These are phyloP conservation scores for Ptychobarbus kaznakovi DNA, from an alignment of 2,797 vertebrate genomes.

Conservation along the genomic window DNA sequence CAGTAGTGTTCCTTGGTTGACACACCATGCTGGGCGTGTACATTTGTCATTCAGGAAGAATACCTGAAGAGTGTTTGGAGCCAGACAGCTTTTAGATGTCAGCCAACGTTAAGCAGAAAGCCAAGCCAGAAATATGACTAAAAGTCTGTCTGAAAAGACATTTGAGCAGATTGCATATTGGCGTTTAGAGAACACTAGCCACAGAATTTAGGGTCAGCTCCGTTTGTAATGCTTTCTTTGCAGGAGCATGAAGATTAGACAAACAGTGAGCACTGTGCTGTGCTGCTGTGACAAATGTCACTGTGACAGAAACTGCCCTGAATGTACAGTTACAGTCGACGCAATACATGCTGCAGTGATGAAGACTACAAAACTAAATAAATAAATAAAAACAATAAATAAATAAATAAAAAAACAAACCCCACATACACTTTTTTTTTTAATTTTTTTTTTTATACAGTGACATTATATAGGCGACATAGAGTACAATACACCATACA, in stretches of 20 bases:
- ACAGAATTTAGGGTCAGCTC: neutral
- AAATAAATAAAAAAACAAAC: neutral
- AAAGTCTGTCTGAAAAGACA: neutral
- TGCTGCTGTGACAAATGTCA: slow-evolving; percentile 14
- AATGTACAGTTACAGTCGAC: neutral
- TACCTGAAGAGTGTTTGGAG: neutral
- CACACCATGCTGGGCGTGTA: neutral
- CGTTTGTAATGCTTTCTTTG: slow-evolving; percentile 2
- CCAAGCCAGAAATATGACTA: neutral
- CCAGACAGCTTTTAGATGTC: slow-evolving; percentile 4
- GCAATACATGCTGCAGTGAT: neutral
- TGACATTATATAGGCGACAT: too few species aligned
- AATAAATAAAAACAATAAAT: neutral
- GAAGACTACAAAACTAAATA: neutral
- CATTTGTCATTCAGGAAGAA: neutral
- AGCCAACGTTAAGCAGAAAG: neutral
- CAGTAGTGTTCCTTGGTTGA: neutral
- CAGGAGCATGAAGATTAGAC: slow-evolving; percentile 12
- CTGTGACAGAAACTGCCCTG: neutral
- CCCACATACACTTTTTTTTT: too few species aligned
- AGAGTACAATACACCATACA: too few species aligned
- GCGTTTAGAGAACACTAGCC: neutral
- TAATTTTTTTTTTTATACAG: too few species aligned
- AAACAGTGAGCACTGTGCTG: neutral
- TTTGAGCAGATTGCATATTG: slow-evolving; percentile 13